These are phyloP conservation scores for Elephas maximus DNA, from an alignment of 2,113 vertebrate genomes.

Conservation along the genomic window DNA sequence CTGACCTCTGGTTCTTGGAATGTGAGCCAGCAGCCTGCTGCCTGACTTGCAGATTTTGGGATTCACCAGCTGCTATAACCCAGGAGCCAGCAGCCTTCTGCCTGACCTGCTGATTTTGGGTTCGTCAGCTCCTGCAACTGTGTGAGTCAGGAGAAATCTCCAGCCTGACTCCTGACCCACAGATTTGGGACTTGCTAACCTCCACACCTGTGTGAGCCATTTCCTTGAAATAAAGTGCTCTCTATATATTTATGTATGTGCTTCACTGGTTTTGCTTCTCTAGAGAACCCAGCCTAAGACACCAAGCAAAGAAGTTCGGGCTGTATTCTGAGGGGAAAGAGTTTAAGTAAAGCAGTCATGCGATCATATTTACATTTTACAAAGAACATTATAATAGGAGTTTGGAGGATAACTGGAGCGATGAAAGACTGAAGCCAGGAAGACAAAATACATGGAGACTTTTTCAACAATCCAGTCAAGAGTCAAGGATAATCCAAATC, in stretches of 20 bases:
- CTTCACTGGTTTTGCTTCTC: too few species aligned
- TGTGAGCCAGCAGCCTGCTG: background rate
- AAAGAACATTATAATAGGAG: background rate
- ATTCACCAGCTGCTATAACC: background rate
- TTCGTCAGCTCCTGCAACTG: too few species aligned
- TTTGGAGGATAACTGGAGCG: background rate
- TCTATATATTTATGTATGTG: too few species aligned
- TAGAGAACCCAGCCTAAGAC: too few species aligned
- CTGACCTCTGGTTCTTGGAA: background rate
- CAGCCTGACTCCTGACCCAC: background rate
- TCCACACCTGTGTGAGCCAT: background rate
- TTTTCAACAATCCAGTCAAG: background rate
- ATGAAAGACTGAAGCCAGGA: background rate
- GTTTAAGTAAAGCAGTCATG: background rate
- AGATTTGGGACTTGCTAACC: background rate
- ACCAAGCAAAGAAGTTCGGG: background rate
- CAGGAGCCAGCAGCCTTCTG: background rate
- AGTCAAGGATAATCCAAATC: background rate
- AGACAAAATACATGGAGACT: background rate
- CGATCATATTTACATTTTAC: slow-evolving; percentile 4
- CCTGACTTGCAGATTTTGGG: background rate
- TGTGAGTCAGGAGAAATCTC: background rate
- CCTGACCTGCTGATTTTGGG: too few species aligned
- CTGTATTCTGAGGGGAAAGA: background rate
- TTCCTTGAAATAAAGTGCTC: too few species aligned